These are phyloP conservation scores for Periplaneta americana DNA, from an alignment of 1,140 invertebrate genomes.

Conservation along the genomic window DNA sequence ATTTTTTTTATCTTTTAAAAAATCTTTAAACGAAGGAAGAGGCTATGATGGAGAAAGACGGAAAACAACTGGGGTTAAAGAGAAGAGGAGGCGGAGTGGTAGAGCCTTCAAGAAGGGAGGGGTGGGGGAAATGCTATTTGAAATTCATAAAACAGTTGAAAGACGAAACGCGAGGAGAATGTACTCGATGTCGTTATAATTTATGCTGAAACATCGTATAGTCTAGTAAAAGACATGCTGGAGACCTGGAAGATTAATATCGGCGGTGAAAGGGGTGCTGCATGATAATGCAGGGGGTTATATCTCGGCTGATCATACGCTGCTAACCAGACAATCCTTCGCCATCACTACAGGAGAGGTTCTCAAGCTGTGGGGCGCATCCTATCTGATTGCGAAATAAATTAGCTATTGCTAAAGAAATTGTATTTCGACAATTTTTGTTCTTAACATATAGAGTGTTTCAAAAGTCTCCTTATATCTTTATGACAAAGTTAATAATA, in stretches of 20 bases:
- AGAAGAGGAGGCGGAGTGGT: background rate
- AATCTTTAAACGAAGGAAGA: background rate
- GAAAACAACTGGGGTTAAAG: background rate
- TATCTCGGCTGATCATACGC: background rate
- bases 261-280: background rate
- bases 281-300: background rate
- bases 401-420: too few species aligned
- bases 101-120: background rate
- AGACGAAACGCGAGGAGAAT: constrained; percentile 9
- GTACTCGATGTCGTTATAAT: constrained; percentile 8
- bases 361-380: too few species aligned
- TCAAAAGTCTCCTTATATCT: too few species aligned
- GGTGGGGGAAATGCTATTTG: constrained; percentile 4
- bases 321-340: too few species aligned
- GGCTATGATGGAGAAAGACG: background rate
- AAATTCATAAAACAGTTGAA: constrained; percentile 13
- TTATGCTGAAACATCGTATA: background rate
- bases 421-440: too few species aligned
- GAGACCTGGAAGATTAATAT: background rate
- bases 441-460: too few species aligned
- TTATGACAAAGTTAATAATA: too few species aligned
- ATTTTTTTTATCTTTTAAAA: background rate
- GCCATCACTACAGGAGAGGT: too few species aligned
- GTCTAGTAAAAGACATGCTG: background rate
- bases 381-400: too few species aligned